These are phyloP conservation scores for Cygnus buccinator DNA, from an alignment of 2,113 vertebrate genomes.

Conservation along the genomic window DNA sequence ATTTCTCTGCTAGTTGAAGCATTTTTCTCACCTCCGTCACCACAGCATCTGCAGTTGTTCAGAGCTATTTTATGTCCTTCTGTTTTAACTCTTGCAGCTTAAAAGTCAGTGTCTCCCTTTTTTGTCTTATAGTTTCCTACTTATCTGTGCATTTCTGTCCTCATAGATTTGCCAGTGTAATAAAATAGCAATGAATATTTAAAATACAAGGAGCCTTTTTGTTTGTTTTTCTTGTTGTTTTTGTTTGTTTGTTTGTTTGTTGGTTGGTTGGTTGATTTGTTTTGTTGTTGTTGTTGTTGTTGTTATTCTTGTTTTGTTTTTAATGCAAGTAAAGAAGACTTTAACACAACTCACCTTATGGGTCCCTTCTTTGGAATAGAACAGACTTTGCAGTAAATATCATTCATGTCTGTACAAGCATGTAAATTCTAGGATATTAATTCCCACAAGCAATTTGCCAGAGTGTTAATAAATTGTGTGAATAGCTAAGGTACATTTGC, in stretches of 20 bases:
- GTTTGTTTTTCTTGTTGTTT: too few species aligned
- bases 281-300: too few species aligned
- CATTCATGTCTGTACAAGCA: background rate
- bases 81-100: background rate
- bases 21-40: background rate
- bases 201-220: background rate
- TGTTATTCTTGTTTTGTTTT: background rate
- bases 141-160: background rate
- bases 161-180: background rate
- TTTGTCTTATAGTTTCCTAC: background rate
- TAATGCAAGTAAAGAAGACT: background rate
- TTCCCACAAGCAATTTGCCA: background rate
- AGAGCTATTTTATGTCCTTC: background rate
- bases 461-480: constrained; percentile 22
- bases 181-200: background rate
- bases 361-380: background rate
- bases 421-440: background rate
- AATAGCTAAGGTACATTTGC: background rate
- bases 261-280: background rate
- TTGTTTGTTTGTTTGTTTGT: too few species aligned
- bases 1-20: background rate
- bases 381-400: background rate
- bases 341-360: background rate
- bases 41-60: background rate
- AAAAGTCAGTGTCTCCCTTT: background rate